Evolutionary conservation across 2,888 invertebrate genomes (phyloP), one percentile per base, ranked within the genome.

Genomic region (Xestia rhomboidea): DNA sequence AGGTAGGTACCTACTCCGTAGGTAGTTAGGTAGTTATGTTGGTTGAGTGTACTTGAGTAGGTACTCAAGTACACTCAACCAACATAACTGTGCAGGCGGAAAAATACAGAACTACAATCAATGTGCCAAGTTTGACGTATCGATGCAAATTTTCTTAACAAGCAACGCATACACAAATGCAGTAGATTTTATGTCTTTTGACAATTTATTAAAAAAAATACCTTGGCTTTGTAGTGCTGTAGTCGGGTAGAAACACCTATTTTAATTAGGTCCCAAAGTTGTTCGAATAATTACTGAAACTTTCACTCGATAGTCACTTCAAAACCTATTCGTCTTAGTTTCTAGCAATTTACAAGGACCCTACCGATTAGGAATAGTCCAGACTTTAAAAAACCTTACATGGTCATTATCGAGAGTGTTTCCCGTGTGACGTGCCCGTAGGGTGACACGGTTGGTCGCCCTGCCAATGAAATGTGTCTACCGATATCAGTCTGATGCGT

Each of bases 391-490:
- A 80, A 75, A 67, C 21, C 49, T n/a, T 71, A 15, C 8, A 27
- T 46, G 24, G 15, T 49, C 6, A 62, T 44, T 68, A 49, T 38
- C 51, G 21, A 7, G n/a, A 51, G 78, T 72, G 46, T 62, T 68
- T 68, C 21, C 60, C 54, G 46, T 54, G 38, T 46, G 27, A 46
- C 18, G 60, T 66, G 51, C 11, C 44, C 46, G 15, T 21, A 54
- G 64, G 72, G 72, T 63, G 68, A 41, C 72, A 72, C 68, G 79
- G 60, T 57, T 83, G 68, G 78, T 69, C 66, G 46, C 30, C n/a
- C 60, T 72, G 83, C 66, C 72, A 81, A 78, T 83, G 72, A 69
- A 72, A 69, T 62, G 15, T 34, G 13, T 49, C 60, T 78, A 77
- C 72, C 72, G 62, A 41, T 64, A 64, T 83, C 60, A 83, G 41